Base-by-base conservation (phyloP, 2,113 vertebrate species). In the Gasterosteus nipponicus region DNA sequence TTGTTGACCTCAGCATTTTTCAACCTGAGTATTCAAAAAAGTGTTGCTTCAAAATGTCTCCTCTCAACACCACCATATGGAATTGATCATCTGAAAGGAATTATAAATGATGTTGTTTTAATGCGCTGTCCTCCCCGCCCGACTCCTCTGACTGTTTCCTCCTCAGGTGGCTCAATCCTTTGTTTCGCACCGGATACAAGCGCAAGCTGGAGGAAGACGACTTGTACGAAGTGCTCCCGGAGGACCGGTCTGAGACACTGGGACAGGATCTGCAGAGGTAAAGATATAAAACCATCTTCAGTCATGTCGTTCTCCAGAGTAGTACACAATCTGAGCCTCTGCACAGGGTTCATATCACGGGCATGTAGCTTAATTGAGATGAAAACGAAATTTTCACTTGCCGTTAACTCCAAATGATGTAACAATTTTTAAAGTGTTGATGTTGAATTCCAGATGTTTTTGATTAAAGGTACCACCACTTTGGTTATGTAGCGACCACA, bases 81-180 rank as follows among this genome's bases (percentile, higher is more conserved):
- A 38, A 10, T 5, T 54, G 26, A 41, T 49, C 12, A 41, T 49
- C 60, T 71, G 16, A 51, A 57, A 12, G 14, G 35, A 38, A 35
- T 35, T 35, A 41, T 8, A 54, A 38, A 41, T 26, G 22, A 26
- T 41, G 19, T 62, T 58, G 62, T 58, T 18, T 11, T 16, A 2
- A 33, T 62, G 2, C 9, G 0, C 35, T 46, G 38, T 60, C 11
- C 2, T 83, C 46, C 80, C 41, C 14, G 18, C 10, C 31, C 63
- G 3, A 44, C 19, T 63, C 26, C 11, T 29, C 10, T 61, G 4
- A 7, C 66, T 1, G 0, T 73, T n/a, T 29, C 61, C 72, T 9
- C 53, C 72, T 82, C 86, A 99, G 98, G 85, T 99, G 98, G 98
- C 90, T 99, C 63, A 98, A 97, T 67, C 96, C 98, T 29, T 86